A percentile compares a stretch with the other conserved stretches of the same genome.
phyloP scores from a whole-genome alignment of 2,888 invertebrate genomes.

The Torymus aiolomorphi region DNA sequence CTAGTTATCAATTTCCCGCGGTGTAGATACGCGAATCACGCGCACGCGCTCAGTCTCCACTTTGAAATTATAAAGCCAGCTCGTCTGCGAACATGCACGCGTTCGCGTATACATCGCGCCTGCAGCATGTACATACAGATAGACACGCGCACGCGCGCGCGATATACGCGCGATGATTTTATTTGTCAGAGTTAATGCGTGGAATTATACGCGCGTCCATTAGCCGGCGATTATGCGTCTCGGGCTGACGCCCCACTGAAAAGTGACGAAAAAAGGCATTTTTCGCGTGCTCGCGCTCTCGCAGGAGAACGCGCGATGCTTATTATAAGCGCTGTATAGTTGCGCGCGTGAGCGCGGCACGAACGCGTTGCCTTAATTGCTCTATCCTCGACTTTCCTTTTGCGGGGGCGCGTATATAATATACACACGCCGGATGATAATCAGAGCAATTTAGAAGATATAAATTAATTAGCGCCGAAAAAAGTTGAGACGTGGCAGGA shows the following conservation, averaged over 20 bases:
- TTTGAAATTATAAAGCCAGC: too few relatives aligned
- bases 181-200: conserved; percentile 26
- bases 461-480: conserved; percentile 7
- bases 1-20: too few relatives aligned
- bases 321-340: too few relatives aligned
- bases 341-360: not conserved
- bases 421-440: not conserved
- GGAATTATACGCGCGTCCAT: conserved; percentile 26
- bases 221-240: conserved; percentile 33
- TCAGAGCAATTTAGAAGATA: conserved; percentile 29
- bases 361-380: conserved; percentile 37
- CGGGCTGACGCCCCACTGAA: conserved; percentile 22
- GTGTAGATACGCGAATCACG: too few relatives aligned
- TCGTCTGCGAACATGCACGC: too few relatives aligned
- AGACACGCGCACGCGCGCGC: too few relatives aligned
- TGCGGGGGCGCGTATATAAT: too few relatives aligned
- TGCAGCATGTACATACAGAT: too few relatives aligned
- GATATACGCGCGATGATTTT: conserved; percentile 12
- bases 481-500: not conserved
- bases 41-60: too few relatives aligned
- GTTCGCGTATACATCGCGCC: too few relatives aligned
- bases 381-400: conserved; percentile 34
- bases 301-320: not conserved
- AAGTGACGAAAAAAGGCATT: not conserved
- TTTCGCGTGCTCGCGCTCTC: not conserved